A percentile compares a stretch with the other conserved stretches of the same genome.
Evolutionary conservation across 2,888 invertebrate species (phyloP).

Genomic region (Orthosia incerta): DNA sequence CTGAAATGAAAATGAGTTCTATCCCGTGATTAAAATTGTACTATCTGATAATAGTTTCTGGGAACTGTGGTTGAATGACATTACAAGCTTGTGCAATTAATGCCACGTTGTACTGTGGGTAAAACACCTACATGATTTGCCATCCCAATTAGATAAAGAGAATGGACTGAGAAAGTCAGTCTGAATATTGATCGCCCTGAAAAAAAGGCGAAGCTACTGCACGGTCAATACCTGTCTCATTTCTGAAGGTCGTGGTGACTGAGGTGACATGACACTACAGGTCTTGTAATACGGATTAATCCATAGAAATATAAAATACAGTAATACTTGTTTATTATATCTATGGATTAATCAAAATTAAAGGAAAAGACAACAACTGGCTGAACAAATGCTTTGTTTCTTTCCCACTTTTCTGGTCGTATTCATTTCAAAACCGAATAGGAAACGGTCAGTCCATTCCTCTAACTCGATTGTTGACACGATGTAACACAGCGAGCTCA

Average conservation of each 20-base stretch:
- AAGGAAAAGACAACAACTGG: not conserved
- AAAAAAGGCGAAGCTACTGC: not conserved
- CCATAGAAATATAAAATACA: too few species aligned
- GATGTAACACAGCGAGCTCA: not conserved
- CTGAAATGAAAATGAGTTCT: conserved; percentile 32
- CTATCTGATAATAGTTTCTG: conserved; percentile 33
- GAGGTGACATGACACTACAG: not conserved
- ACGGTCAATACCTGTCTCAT: not conserved
- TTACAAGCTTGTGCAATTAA: conserved; percentile 30
- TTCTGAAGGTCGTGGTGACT: not conserved
- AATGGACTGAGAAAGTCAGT: not conserved
- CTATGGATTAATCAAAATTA: not conserved
- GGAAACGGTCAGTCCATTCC: not conserved
- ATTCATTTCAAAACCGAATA: not conserved
- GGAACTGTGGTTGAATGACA: conserved; percentile 43
- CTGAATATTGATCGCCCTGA: too few species aligned
- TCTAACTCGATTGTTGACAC: not conserved
- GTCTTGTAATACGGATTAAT: not conserved
- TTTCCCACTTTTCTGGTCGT: not conserved
- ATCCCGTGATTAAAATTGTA: conserved; percentile 21
- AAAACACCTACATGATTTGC: conserved; percentile 1
- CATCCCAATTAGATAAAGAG: not conserved
- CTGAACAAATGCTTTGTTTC: not conserved
- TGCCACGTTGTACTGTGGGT: not conserved
- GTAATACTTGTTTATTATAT: too few species aligned